A percentile compares a stretch with the other conserved stretches of the same genome.
Conservation (phyloP, 2,797 vertebrate genomes). For the Spinus pinus region DNA sequence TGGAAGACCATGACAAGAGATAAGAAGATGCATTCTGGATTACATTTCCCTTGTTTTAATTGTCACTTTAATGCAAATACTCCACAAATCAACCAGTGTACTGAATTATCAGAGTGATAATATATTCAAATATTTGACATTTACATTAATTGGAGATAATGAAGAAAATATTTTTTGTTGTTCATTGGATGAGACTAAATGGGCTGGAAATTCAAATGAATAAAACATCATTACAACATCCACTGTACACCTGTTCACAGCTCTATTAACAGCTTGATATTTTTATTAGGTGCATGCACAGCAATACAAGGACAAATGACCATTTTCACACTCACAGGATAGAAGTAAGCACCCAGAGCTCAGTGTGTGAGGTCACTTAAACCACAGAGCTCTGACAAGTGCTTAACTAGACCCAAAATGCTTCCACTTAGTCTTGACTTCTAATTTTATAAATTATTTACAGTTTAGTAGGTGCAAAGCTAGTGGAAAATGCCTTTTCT, state of each 20-base stretch:
- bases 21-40: slow-evolving; percentile 34
- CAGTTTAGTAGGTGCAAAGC: slow-evolving; percentile 76
- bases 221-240: slow-evolving; percentile 74
- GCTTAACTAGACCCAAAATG: slow-evolving; percentile 74
- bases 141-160: slow-evolving; percentile 81
- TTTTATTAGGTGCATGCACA: slow-evolving; percentile 67
- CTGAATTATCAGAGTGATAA: slow-evolving; percentile 70
- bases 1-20: slow-evolving; percentile 28
- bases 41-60: slow-evolving; percentile 30
- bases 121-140: slow-evolving; percentile 80
- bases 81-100: slow-evolving; percentile 66
- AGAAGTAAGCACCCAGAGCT: slow-evolving; percentile 51
- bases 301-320: slow-evolving; percentile 56
- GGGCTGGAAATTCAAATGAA: slow-evolving; percentile 77
- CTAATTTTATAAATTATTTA: slow-evolving; percentile 82
- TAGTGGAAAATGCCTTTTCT: slow-evolving; percentile 77
- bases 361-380: slow-evolving; percentile 36
- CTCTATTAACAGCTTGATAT: slow-evolving; percentile 73
- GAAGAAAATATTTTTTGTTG: slow-evolving; percentile 80
- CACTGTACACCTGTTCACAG: slow-evolving; percentile 74
- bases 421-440: slow-evolving; percentile 75
- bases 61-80: slow-evolving; percentile 72
- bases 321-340: slow-evolving; percentile 43
- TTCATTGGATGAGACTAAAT: slow-evolving; percentile 74
- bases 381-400: slow-evolving; percentile 62